Evolutionary conservation across 1,140 invertebrate genomes (phyloP).

Genomic region (Laodelphax striatellus): DNA sequence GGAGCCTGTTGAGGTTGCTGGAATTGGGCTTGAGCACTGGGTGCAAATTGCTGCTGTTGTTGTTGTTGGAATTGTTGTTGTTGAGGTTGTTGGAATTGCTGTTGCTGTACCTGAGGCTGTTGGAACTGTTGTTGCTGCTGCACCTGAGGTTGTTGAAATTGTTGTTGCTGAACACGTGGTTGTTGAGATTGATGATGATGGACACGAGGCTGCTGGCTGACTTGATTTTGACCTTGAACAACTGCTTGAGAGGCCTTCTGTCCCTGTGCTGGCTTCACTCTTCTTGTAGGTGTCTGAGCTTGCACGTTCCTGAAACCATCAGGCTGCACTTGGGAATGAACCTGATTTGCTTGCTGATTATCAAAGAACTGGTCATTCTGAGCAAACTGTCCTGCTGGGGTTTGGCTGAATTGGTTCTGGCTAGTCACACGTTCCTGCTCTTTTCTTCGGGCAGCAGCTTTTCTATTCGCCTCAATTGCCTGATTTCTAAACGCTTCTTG

Average conservation of each 20-base stretch:
- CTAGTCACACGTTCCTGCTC: neutral
- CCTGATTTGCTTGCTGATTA: neutral
- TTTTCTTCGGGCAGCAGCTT: neutral
- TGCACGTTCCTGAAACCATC: too few relatives aligned
- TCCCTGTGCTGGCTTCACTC: too few relatives aligned
- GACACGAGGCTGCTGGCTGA: neutral
- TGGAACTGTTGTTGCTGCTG: neutral
- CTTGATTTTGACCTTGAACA: neutral
- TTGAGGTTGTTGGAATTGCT: neutral
- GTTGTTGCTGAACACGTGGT: neutral
- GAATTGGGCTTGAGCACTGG: constrained; percentile 1
- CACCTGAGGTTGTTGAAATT: neutral
- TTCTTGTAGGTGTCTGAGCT: too few relatives aligned
- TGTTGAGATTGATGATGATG: constrained; percentile 3
- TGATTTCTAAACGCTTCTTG: constrained; percentile 1
- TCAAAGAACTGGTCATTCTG: neutral
- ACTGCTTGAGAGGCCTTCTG: too few relatives aligned
- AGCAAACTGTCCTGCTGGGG: neutral
- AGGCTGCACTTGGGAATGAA: neutral
- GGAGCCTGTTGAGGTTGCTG: constrained; percentile 4
- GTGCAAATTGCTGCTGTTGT: constrained; percentile 5
- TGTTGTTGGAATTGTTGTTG: constrained; percentile 2
- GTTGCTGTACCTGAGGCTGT: neutral
- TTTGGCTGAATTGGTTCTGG: neutral
- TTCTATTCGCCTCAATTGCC: neutral